phyloP scores from a whole-genome alignment of 2,113 vertebrate species.

The Tychaedon coryphoeus region DNA sequence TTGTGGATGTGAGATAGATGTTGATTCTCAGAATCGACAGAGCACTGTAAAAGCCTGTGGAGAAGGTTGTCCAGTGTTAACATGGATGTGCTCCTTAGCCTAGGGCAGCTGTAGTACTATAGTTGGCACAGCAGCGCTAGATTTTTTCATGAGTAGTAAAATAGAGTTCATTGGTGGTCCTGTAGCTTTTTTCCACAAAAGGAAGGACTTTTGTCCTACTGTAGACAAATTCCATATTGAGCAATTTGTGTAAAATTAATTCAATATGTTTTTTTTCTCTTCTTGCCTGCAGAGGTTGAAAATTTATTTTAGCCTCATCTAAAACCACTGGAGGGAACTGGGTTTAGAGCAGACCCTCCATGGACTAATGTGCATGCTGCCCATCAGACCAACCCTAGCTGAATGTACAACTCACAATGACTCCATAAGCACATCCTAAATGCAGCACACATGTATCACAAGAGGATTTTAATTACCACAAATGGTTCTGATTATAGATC shows the following conservation, averaged over 20 bases:
- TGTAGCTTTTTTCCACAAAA: slow-evolving; percentile 7
- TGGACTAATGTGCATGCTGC: background rate
- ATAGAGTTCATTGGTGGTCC: slow-evolving; percentile 18
- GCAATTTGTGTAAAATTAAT: slow-evolving; percentile 32
- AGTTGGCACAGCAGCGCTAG: background rate
- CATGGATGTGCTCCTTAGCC: background rate
- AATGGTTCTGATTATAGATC: background rate
- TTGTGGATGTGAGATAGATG: background rate
- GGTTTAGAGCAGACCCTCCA: background rate
- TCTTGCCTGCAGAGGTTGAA: background rate
- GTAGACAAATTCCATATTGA: background rate
- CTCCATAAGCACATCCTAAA: background rate
- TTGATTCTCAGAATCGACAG: background rate
- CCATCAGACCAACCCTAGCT: background rate
- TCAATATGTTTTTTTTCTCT: background rate
- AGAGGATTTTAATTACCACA: background rate
- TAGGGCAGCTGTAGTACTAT: background rate
- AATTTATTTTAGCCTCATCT: background rate
- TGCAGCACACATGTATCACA: background rate
- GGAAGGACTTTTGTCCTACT: background rate
- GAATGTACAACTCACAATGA: background rate
- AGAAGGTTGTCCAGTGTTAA: background rate
- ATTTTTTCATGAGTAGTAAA: background rate
- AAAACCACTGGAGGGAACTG: background rate
- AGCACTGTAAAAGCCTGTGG: background rate